Percentiles rank a stretch among this genome's conserved stretches.
phyloP scores from a whole-genome alignment of 2,888 invertebrate genomes.

The Cylindroiulus punctatus region DNA sequence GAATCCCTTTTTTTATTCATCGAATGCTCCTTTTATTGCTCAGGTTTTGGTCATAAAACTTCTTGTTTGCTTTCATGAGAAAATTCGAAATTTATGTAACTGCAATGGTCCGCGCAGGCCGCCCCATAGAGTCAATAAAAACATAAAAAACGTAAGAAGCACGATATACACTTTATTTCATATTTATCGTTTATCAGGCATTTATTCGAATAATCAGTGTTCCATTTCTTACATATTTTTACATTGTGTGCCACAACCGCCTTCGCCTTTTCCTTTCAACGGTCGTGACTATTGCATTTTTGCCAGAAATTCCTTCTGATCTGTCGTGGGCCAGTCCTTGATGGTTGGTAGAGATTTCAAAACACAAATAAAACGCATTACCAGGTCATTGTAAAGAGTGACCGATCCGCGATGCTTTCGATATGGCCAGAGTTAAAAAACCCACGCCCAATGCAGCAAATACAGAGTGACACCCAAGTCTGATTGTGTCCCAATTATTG shows the following conservation, averaged over 20 bases:
- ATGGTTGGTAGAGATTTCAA: conserved; percentile 17
- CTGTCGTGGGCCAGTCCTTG: conserved; percentile 40
- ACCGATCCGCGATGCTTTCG: conserved; percentile 7
- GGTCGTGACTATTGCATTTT: background rate
- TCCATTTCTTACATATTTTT: background rate
- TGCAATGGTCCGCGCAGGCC: background rate
- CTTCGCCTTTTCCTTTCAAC: background rate
- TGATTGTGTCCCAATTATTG: background rate
- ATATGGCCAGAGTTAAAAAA: background rate
- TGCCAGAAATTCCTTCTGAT: background rate
- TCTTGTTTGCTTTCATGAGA: conserved; percentile 8
- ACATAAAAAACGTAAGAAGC: background rate
- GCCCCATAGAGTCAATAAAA: background rate
- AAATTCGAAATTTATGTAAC: background rate
- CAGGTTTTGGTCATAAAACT: background rate
- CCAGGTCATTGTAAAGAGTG: conserved; percentile 1
- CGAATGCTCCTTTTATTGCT: background rate
- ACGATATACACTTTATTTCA: background rate
- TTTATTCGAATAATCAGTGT: background rate
- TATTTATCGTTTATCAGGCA: background rate
- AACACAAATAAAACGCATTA: conserved; percentile 46
- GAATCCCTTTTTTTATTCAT: background rate
- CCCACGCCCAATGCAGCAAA: conserved; percentile 3
- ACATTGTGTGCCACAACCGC: background rate
- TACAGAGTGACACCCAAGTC: background rate